Base-by-base conservation (phyloP, 2,888 invertebrate species). In the Dynastes grantii region DNA sequence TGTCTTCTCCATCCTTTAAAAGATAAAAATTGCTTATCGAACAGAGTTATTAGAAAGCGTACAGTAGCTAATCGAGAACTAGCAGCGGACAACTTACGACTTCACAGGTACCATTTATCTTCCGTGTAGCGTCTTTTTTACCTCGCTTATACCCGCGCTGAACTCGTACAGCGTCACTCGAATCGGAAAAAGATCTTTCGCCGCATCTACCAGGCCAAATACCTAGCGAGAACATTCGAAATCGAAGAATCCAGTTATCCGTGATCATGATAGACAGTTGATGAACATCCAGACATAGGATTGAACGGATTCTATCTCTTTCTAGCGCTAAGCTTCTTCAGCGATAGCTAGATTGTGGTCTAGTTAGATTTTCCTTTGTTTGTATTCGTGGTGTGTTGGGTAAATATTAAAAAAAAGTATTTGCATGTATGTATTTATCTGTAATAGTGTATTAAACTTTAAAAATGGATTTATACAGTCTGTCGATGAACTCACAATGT, bases 261-360 rank as follows among this genome's bases (percentile, higher is more conserved):
- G 84, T 85, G 87, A 87, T 86, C 86, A 84, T 85, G 87, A 87
- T 87, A 85, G 87, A 87, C 87, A 86, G 86, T 86, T 87, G 86
- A 87, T 84, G 86, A 86, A 86, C 87, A 86, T 84, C 84, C 85
- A 86, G 87, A 87, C 86, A 87, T 87, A 85, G 85, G 84, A 85
- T 45, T 9, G 45, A 45, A 45, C 45, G 45, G 6, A 1, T 45
- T 9, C 45, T 45, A 45, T 45, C 45, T 45, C 45, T 45, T 11
- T 45, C 45, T 45, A 2, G 0, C 45, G 32, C 2, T 2, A 5
- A 37, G 32, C 32, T 37, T 37, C 32, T 37, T 37, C 32, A 5
- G 32, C 32, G 32, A 5, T 37, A 37, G 32, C 5, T 37, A 37
- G 32, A 37, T 32, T 4, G 32, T 32, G 32, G 32, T 32, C 32